These are phyloP conservation scores for Lepidochrysops patricia DNA, from an alignment of 2,888 invertebrate species.

Conservation along the genomic window DNA sequence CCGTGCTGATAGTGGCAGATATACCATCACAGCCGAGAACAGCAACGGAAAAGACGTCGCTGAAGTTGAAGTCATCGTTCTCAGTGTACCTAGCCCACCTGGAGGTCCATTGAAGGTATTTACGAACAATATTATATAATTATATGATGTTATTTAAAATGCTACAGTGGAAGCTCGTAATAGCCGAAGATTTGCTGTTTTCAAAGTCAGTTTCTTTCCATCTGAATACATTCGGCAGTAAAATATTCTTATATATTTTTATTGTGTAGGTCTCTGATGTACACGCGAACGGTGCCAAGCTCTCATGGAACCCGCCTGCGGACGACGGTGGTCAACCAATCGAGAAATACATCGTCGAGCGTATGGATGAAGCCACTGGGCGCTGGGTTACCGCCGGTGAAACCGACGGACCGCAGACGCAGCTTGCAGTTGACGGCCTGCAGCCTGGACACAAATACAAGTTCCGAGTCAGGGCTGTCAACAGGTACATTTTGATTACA, in stretches of 20 bases:
- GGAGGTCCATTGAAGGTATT: conserved; percentile 91
- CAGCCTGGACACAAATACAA: conserved; percentile 97
- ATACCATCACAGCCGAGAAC: conserved; percentile 94
- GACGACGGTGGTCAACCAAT: conserved; percentile 97
- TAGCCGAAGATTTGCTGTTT: no score
- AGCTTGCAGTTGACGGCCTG: conserved; percentile 86
- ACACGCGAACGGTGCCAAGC: conserved; percentile 90
- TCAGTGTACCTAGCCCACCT: conserved; percentile 92
- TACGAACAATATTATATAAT: no score
- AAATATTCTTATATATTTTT: background rate
- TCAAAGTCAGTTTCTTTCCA: no score
- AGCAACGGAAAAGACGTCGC: conserved; percentile 95
- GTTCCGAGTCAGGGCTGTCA: conserved; percentile 96
- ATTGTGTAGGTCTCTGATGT: conserved; percentile 80
- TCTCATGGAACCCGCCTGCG: conserved; percentile 93
- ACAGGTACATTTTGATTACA: conserved; percentile 71
- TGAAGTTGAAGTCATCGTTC: conserved; percentile 91
- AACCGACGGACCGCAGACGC: conserved; percentile 88
- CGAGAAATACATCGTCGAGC: conserved; percentile 95
- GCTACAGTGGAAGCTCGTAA: no score
- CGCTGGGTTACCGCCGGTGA: conserved; percentile 96
- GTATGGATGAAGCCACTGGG: conserved; percentile 94
- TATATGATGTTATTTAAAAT: no score
- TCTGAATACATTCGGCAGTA: background rate
- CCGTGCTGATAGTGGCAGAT: conserved; percentile 91